Percentiles rank a stretch among this genome's conserved stretches.
Conservation (phyloP, 2,797 vertebrate species). For the Picus viridis region DNA sequence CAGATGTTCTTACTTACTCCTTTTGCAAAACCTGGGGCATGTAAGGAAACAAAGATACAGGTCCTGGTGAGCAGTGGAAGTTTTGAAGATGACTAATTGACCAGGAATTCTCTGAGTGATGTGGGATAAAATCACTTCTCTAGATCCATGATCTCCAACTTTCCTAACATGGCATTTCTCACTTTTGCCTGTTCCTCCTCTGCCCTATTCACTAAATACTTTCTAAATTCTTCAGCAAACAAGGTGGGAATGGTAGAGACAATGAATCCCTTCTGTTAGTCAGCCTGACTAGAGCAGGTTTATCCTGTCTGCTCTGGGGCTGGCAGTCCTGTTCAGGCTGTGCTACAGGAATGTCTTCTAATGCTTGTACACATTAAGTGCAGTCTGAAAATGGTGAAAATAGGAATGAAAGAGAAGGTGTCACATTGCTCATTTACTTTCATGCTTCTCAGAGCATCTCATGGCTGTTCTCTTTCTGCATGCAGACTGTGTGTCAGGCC, state of each 20-base stretch:
- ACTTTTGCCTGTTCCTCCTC: background rate
- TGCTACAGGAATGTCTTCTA: background rate
- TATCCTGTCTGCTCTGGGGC: background rate
- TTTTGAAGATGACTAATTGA: background rate
- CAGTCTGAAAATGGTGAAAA: background rate
- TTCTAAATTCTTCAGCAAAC: slow-evolving; percentile 47
- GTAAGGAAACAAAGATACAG: background rate
- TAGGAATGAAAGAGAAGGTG: background rate
- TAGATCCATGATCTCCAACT: background rate
- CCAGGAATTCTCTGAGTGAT: background rate
- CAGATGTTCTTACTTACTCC: background rate
- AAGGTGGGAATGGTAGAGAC: background rate
- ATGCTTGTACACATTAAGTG: background rate
- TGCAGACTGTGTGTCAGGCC: slow-evolving; percentile 78
- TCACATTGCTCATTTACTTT: background rate
- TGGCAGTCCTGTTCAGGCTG: background rate
- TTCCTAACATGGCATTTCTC: background rate
- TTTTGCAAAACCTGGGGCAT: background rate
- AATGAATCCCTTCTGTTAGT: background rate
- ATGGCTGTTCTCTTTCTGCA: background rate
- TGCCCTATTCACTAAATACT: background rate
- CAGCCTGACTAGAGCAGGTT: slow-evolving; percentile 28
- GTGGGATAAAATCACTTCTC: background rate
- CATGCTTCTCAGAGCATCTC: background rate
- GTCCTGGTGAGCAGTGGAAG: background rate